These are phyloP conservation scores for Hephaestus fuliginosus DNA, from an alignment of 2,797 vertebrate species.

Conservation along the genomic window DNA sequence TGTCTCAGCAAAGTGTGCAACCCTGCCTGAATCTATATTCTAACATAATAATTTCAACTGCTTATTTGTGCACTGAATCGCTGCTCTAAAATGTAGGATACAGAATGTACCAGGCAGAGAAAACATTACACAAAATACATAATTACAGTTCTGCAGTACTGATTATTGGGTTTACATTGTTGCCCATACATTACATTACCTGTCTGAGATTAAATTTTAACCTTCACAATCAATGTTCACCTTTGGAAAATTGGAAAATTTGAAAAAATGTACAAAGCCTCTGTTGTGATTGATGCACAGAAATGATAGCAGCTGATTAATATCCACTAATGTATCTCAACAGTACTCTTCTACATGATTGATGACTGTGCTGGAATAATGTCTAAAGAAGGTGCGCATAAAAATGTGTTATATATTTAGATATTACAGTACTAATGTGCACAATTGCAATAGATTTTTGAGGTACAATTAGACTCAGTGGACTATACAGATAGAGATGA, in stretches of 20 bases:
- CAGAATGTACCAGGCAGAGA: not conserved
- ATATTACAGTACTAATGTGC: not conserved
- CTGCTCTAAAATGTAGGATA: not conserved
- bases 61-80: not conserved
- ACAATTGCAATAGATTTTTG: not conserved
- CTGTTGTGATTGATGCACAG: not conserved
- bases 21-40: not conserved
- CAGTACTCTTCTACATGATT: not conserved
- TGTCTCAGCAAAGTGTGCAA: conserved; percentile 10
- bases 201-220: not conserved
- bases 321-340: not conserved
- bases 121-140: not conserved
- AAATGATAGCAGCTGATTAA: not conserved
- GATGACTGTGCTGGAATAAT: not conserved
- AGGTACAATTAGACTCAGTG: not conserved
- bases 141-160: not conserved
- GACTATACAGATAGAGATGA: not conserved
- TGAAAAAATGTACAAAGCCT: too few relatives aligned
- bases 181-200: not conserved
- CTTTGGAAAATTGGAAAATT: too few relatives aligned
- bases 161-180: not conserved
- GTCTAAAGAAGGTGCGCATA: not conserved
- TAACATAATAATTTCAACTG: conserved; percentile 9
- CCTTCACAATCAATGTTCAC: not conserved
- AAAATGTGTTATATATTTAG: not conserved